Percentiles rank a stretch among this genome's conserved stretches.
Conservation (phyloP, 2,113 vertebrate genomes). For the Nansenia antarctica region DNA sequence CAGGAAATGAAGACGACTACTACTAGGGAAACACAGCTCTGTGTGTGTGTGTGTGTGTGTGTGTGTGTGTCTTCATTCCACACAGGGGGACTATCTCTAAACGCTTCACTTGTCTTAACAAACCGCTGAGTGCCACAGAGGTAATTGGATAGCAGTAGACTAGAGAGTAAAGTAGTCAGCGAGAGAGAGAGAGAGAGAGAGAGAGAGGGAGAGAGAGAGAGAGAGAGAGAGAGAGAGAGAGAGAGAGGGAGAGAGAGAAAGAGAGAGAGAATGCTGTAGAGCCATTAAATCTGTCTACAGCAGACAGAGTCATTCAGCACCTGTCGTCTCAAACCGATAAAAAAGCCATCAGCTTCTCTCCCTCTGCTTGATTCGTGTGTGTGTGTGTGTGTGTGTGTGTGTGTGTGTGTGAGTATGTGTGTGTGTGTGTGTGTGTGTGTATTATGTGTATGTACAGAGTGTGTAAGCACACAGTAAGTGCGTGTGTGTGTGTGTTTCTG, state of each 20-base stretch:
- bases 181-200: constrained; percentile 29
- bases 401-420: not conserved
- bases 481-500: no score
- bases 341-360: no score
- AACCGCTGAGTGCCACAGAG: constrained; percentile 65
- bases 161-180: constrained; percentile 55
- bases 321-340: no score
- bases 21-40: constrained; percentile 61
- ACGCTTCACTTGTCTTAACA: constrained; percentile 71
- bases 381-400: not conserved
- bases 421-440: no score
- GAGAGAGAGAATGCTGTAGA: constrained; percentile 31
- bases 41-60: constrained; percentile 71
- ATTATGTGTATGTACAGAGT: no score
- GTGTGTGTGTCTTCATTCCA: no score
- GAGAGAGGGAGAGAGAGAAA: constrained; percentile 31
- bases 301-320: no score
- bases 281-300: no score
- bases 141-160: constrained; percentile 73
- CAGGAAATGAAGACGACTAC: constrained; percentile 36
- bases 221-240: constrained; percentile 48
- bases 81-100: constrained; percentile 66
- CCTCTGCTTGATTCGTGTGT: no score
- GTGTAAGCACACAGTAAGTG: not conserved
- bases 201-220: no score